Evolutionary conservation across 2,113 vertebrate species (phyloP), one percentile per base, ranked within the genome.

Genomic region (Trichomycterus rosablanca): DNA sequence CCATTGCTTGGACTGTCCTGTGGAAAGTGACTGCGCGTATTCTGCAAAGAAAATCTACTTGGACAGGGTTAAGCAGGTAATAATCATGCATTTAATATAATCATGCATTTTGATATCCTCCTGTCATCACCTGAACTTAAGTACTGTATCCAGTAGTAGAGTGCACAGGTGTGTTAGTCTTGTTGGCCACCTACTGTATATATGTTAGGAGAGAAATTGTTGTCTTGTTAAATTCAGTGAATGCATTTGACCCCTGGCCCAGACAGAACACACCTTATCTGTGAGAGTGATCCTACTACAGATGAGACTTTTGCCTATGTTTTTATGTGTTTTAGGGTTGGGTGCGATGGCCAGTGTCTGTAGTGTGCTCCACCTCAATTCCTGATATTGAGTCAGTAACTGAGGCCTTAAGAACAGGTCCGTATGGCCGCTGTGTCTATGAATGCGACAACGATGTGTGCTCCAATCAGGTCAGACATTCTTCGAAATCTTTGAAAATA

Each of bases 361-460:
- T 89, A 32, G 81, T 91, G 16, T 91, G 90, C 50, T 54, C 56
- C 2, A 79, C 11, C 51, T 84, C 87, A 0, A 8, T 78, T 16
- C 79, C 83, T 40, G 88, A 90, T 67, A 86, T 92, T 1, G 90
- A 91, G 67, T 83, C 88, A 0, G 82, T 91, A 58, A 88, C 82
- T 0, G 81, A 86, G 52, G 89, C 85, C 0, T 74, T 92, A 62
- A 78, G 40, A 57, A 76, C 67, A 0, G 90, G 90, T 43, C 89
- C 89, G 0, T 92, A 92, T 1, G 89, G 90, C 8, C 87, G 89
- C 72, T 92, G 90, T 40, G 87, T 91, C 24, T 92, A 91, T 12
- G 76, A 86, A 44, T 91, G 90, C 72, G 90, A 92, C 77, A 92
- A 92, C 2, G 89, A 91, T 4, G 90, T 92, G 22, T 90, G 86